Percentiles rank a stretch among this genome's conserved stretches.
Evolutionary conservation across 2,888 invertebrate genomes (phyloP).

Genomic region (Chymomyza procnemis): DNA sequence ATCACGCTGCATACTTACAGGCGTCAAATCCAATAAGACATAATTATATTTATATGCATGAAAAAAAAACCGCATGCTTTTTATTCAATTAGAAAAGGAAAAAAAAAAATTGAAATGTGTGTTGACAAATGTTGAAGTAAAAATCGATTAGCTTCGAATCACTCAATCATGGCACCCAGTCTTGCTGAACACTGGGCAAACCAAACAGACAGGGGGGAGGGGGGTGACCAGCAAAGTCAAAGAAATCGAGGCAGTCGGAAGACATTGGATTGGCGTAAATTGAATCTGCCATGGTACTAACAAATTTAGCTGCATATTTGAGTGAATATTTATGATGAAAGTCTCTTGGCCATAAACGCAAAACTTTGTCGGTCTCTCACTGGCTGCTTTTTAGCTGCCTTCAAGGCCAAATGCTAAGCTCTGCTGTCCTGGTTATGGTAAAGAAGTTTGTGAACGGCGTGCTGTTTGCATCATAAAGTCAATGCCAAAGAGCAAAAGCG

Average conservation of each 20-base stretch:
- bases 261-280: constrained; percentile 17
- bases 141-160: constrained; percentile 12
- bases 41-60: not conserved
- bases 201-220: not conserved
- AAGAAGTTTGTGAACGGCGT: not conserved
- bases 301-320: constrained; percentile 12
- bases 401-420: constrained; percentile 29
- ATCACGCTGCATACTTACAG: constrained; percentile 31
- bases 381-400: not conserved
- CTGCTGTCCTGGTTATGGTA: not conserved
- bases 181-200: not conserved
- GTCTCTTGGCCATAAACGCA: constrained; percentile 24
- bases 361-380: constrained; percentile 35
- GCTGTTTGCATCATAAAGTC: constrained; percentile 41
- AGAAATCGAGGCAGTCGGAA: not conserved
- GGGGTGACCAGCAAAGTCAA: not conserved
- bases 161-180: not conserved
- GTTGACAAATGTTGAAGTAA: constrained; percentile 15
- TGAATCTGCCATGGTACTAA: constrained; percentile 28
- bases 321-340: constrained; percentile 45
- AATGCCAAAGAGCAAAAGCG: constrained; percentile 39
- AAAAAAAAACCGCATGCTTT: constrained; percentile 36
- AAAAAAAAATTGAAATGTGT: too few relatives aligned
- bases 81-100: constrained; percentile 53
- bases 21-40: constrained; percentile 49